Evolutionary conservation across 2,888 invertebrate species (phyloP).

Genomic region (Cryptocephalus primarius): DNA sequence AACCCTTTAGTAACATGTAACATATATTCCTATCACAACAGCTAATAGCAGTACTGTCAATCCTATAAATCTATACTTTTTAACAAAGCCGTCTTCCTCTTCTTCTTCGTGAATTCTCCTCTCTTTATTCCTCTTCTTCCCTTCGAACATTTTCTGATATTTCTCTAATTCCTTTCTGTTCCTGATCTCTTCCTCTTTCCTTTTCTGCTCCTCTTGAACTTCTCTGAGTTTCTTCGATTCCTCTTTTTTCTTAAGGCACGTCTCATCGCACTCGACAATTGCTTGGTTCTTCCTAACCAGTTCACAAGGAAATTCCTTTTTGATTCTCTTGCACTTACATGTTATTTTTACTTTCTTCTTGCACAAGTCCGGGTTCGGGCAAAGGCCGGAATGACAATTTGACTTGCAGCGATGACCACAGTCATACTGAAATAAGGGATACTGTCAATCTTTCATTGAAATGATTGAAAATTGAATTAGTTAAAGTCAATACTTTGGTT

Average conservation of each 20-base stretch:
- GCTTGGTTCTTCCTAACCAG: constrained; percentile 41
- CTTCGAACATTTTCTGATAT: constrained; percentile 62
- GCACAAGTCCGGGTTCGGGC: constrained; percentile 56
- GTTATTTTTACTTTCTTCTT: constrained; percentile 67
- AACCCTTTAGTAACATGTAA: not conserved
- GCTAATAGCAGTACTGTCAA: not conserved
- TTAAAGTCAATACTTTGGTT: no score
- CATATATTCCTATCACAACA: constrained; percentile 1
- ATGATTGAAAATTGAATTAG: no score
- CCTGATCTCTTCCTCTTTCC: constrained; percentile 52
- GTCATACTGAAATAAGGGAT: constrained; percentile 44
- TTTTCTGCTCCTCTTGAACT: constrained; percentile 44
- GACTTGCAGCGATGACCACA: constrained; percentile 77
- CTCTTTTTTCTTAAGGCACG: constrained; percentile 48
- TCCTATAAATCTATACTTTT: constrained; percentile 35
- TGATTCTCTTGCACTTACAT: constrained; percentile 69
- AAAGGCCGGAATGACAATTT: constrained; percentile 63
- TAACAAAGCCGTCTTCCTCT: constrained; percentile 29
- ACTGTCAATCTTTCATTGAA: no score
- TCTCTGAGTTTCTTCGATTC: constrained; percentile 44
- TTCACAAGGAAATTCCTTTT: constrained; percentile 61
- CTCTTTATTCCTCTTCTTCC: constrained; percentile 50
- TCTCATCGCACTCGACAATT: constrained; percentile 50
- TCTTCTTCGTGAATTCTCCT: constrained; percentile 35
- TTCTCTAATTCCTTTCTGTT: constrained; percentile 64